Percentiles rank a stretch among this genome's conserved stretches.
phyloP scores from a whole-genome alignment of 2,888 invertebrate genomes.

The Morinoia aosen region DNA sequence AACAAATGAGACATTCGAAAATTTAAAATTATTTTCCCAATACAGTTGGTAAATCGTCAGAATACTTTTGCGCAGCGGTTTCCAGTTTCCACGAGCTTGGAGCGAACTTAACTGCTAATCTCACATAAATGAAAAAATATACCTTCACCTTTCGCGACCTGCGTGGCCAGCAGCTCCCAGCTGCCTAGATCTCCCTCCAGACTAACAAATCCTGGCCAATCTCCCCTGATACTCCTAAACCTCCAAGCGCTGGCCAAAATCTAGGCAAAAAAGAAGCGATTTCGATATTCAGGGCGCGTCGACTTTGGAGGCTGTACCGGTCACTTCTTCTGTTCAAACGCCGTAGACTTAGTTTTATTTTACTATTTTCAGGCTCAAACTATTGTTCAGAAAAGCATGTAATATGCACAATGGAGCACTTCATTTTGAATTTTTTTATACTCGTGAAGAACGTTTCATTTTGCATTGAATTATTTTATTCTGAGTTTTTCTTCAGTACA shows the following conservation, averaged over 20 bases:
- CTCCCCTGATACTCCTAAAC: constrained; percentile 12
- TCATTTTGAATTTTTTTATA: background rate
- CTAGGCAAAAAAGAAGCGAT: background rate
- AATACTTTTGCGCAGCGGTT: background rate
- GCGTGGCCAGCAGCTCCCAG: background rate
- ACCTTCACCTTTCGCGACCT: too few relatives aligned
- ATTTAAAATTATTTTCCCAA: too few relatives aligned
- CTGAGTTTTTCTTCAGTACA: too few relatives aligned
- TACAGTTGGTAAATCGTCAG: too few relatives aligned
- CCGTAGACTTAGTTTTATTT: background rate
- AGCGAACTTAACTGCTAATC: background rate
- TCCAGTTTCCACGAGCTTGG: background rate
- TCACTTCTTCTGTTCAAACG: constrained; percentile 3
- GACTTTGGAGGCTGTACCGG: background rate
- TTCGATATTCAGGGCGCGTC: background rate
- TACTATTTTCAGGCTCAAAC: background rate
- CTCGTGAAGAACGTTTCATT: background rate
- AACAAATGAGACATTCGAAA: too few relatives aligned
- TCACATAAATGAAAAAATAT: background rate
- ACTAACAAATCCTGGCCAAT: constrained; percentile 4
- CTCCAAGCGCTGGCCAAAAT: background rate
- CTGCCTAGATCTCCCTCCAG: background rate
- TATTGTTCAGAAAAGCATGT: background rate
- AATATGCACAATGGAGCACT: background rate
- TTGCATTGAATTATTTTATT: background rate